Evolutionary conservation across 2,113 vertebrate genomes (phyloP), one percentile per base, ranked within the genome.

Genomic region (Acrocephalus kingi): DNA sequence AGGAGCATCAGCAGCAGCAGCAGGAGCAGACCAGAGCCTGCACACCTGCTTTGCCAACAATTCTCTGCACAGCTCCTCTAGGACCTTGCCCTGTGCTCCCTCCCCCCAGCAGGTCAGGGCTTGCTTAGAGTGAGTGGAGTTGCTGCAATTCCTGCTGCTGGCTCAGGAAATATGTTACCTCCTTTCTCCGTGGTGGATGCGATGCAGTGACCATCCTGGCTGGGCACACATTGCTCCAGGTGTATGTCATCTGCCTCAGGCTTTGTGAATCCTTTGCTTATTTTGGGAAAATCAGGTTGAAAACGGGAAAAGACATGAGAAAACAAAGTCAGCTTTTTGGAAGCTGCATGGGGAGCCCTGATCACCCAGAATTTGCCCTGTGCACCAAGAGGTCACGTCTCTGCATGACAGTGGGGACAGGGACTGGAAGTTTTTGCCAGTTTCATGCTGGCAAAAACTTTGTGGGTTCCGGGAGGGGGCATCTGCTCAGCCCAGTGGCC

Each of bases 201-300:
- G 59, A 21, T 6, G 8, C 6, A 3, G 33, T 71, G 20, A 33
- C 25, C 39, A 39, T 39, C 15, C 39, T 68, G 25, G 1, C 7
- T 46, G 56, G 8, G 24, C 0, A 0, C 13, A 9, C 0, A 0
- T 49, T 10, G 2, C 10, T 41, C 17, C 64, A 67, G 27, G 31
- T 69, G 3, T 49, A 16, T 1, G 1, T 49, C 10, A 6, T 9
- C 11, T 1, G 1, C 24, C 31, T 94, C 35, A 61, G 41, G 11
- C 37, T 74, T 5, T 41, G 43, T 28, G 17, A 74, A 39, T 71
- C 18, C 30, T 35, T 35, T 46, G 9, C 16, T 67, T 7, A 8
- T 43, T 31, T 55, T 54, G 13, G 6, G 25, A 37, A 71, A 81
- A 81, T 9, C 0, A 5, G 11, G 3, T 16, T 83, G 43, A 55